Percentiles rank a stretch among this genome's conserved stretches.
phyloP scores from a whole-genome alignment of 1,140 invertebrate species.

The Solenopsis invicta region DNA sequence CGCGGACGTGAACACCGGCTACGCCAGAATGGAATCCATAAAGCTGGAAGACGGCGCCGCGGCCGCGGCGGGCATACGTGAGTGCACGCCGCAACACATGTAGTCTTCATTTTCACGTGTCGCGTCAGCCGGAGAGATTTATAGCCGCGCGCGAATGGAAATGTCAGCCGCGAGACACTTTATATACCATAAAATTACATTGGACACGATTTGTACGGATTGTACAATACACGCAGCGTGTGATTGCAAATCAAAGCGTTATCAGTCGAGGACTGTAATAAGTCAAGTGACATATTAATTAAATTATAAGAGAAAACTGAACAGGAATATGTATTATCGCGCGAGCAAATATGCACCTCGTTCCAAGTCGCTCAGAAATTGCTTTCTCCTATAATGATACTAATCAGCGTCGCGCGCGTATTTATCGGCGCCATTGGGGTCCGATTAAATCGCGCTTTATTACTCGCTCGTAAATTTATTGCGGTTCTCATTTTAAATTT shows the following conservation, averaged over 20 bases:
- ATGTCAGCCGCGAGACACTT: neutral
- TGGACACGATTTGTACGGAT: too few species aligned
- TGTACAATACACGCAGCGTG: neutral
- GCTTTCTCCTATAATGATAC: neutral
- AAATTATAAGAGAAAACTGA: neutral
- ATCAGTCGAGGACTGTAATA: slow-evolving; percentile 22
- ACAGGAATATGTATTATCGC: neutral
- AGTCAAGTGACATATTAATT: neutral
- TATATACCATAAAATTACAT: neutral
- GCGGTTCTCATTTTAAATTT: neutral
- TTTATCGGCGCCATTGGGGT: neutral
- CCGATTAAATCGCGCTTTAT: neutral
- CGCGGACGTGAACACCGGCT: neutral
- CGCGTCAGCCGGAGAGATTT: slow-evolving; percentile 46
- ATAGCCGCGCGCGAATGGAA: neutral
- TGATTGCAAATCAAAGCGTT: slow-evolving; percentile 37
- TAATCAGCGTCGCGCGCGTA: neutral
- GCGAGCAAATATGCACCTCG: slow-evolving; percentile 34
- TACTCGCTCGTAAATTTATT: neutral
- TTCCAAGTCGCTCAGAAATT: neutral
- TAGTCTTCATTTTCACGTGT: slow-evolving; percentile 51
- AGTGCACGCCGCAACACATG: slow-evolving; percentile 32
- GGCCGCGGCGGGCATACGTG: neutral
- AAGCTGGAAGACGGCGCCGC: neutral
- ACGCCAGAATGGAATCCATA: neutral